phyloP scores from a whole-genome alignment of 2,113 vertebrate genomes.

The Herpetotheres cachinnans region DNA sequence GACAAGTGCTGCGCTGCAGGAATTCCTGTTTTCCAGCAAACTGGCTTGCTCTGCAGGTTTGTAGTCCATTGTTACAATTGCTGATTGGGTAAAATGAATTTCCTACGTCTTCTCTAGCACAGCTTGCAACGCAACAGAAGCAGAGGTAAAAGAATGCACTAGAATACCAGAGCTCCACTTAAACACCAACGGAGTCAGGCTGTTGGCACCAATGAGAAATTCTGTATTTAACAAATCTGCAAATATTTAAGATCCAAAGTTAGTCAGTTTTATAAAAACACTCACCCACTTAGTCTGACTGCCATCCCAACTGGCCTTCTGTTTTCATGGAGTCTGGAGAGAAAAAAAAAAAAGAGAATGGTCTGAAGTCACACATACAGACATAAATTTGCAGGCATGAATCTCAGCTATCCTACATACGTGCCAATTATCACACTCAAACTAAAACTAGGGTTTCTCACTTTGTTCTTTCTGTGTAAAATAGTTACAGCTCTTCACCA shows the following conservation, averaged over 20 bases:
- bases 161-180: constrained; percentile 70
- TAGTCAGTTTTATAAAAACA: constrained; percentile 49
- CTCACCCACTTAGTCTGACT: constrained; percentile 57
- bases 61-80: constrained; percentile 68
- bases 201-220: constrained; percentile 69
- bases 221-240: constrained; percentile 66
- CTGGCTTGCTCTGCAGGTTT: constrained; percentile 66
- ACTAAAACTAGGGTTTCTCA: not conserved
- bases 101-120: constrained; percentile 69
- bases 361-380: not conserved
- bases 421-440: accelerated
- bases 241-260: constrained; percentile 39
- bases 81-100: constrained; percentile 67
- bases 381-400: not conserved
- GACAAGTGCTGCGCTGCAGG: constrained; percentile 64
- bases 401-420: not conserved
- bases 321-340: constrained; percentile 38
- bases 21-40: constrained; percentile 70
- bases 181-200: constrained; percentile 69
- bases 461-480: not conserved
- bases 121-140: constrained; percentile 68
- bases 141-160: constrained; percentile 71
- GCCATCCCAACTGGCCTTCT: constrained; percentile 27
- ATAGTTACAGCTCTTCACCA: not conserved
- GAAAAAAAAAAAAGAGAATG: not conserved